Percentiles rank a stretch among this genome's conserved stretches.
Evolutionary conservation across 2,113 vertebrate species (phyloP).

Genomic region (Xenopus borealis): DNA sequence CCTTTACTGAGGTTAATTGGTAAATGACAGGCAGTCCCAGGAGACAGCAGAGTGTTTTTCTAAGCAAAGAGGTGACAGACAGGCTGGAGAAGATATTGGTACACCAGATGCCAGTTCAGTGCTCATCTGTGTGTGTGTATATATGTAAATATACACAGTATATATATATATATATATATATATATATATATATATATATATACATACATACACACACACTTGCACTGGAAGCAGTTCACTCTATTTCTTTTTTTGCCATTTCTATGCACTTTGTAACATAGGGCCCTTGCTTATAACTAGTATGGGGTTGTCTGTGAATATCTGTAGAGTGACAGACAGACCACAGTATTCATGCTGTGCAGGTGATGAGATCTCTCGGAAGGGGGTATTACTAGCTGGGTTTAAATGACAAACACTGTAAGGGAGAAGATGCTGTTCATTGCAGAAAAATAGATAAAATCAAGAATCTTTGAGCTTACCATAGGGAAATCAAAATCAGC

Average conservation of each 20-base stretch:
- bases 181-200: no score
- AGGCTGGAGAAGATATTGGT: no score
- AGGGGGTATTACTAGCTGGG: neutral
- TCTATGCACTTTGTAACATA: neutral
- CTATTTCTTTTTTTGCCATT: neutral
- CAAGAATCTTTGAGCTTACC: neutral
- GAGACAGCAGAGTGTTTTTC: no score
- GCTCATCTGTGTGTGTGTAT: no score
- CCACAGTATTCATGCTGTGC: neutral
- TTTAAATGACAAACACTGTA: conserved; percentile 1
- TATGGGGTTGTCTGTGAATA: neutral
- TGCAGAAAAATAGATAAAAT: neutral
- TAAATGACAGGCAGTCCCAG: no score
- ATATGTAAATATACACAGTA: no score
- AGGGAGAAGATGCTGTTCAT: neutral
- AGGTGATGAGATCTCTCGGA: conserved; percentile 11
- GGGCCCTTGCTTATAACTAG: neutral
- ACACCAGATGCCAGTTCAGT: no score
- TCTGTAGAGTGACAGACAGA: conserved; percentile 15
- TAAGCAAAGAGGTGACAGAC: no score
- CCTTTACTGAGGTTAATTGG: no score
- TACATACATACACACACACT: no score
- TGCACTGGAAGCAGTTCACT: no score
- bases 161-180: no score
- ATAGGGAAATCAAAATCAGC: neutral